Base-by-base conservation (phyloP, 2,797 vertebrate species). In the Tapera naevia region DNA sequence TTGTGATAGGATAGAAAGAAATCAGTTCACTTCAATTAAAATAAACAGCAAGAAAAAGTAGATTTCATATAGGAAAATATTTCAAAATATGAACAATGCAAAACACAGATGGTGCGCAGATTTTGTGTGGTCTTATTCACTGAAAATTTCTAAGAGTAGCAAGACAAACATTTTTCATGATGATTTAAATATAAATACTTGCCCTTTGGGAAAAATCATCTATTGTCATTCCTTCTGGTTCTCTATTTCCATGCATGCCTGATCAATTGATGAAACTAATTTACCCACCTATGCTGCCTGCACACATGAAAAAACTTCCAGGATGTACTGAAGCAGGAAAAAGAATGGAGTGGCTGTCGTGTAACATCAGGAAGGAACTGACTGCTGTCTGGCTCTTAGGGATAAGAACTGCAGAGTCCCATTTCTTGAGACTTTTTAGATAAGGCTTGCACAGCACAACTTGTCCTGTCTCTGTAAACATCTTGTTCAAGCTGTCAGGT, bases 401-500 rank as follows among this genome's bases (percentile, higher is more conserved):
- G 50, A 83, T 58, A 86, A 93, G 45, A 89, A 51, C 10, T 21
- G 4, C n/a, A 81, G 45, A 80, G 37, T 6, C 9, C 8, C n/a
- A 8, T 37, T 66, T 73, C 32, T 66, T 58, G 50, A 61, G 13
- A 30, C 24, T 13, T 61, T 75, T 51, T 28, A 62, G 66, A 25
- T 35, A n/a, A 11, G 9, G 8, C 19, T 89, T 80, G 6, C 12
- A 18, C 14, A 53, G 13, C 35, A 10, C 15, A 50, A 19, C 61
- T 73, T 35, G 10, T 58, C 24, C n/a, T 10, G 3, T 83, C 33
- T 82, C 37, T 72, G 24, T 54, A 65, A 71, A 51, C 7, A 23
- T 11, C 27, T 43, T 0, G 0, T 51, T 21, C 14, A 51, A 91
- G 5, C 18, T 46, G 5, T 28, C 39, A 13, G 3, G 8, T 43